Base-by-base conservation (phyloP, 1,140 invertebrate species). In the Drosophila azteca region DNA sequence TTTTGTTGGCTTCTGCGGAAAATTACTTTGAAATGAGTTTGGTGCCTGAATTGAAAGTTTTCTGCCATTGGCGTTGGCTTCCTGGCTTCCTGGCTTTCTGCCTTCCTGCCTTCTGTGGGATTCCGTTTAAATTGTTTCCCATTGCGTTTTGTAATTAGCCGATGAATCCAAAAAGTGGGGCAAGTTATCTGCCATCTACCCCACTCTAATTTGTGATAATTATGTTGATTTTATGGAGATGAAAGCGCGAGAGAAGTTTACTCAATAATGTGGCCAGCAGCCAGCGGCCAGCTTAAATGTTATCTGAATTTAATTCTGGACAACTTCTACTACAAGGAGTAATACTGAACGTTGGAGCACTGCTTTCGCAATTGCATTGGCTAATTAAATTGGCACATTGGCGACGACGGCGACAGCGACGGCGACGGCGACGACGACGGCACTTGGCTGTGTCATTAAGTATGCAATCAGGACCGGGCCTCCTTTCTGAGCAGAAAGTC, bases 21-120 rank as follows among this genome's bases (percentile, higher is more conserved):
- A 88, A 87, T 87, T 87, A 87, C 83, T 87, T 87, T 87, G 82
- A 87, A 85, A 85, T 77, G 73, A 85, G 81, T 80, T 39, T 65
- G 44, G 48, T 45, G 35, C 49, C 17, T 7, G 46, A 49, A 52
- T 57, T 52, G 17, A 15, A 77, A 85, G 81, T 43, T 85, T 87
- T 75, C 20, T 9, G 58, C 41, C 48, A 46, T 63, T 54, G 50
- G 55, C 55, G 44, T 51, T 31, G 20, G 51, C 50, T 52, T 50
- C 57, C 73, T 46, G 64, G 53, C 60, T 70, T 64, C 63, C 63
- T 46, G 60, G 46, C 49, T 50, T 49, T n/a, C 73, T 46, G 64
- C 53, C 60, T 70, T 64, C 63, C 63, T 46, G 60, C 49, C 49
- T 50, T 49, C 48, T 24, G 31, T 29, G 35, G 6, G 9, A 0